Base-by-base conservation (phyloP, 2,888 invertebrate genomes). In the Trichogramma evanescens region DNA sequence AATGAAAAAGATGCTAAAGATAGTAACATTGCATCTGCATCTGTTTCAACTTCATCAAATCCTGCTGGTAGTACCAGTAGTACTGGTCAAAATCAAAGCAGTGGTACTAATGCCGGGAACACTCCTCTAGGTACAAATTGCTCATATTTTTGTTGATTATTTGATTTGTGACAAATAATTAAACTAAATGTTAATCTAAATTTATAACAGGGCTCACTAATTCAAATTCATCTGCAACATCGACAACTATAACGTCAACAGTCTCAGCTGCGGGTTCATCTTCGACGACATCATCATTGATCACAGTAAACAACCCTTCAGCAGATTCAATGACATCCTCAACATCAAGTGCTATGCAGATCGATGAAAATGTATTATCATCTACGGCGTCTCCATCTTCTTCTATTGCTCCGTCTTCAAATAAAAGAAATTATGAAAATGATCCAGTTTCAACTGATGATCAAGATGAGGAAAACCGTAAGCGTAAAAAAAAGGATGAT, bases 401-500 rank as follows among this genome's bases (percentile, higher is more conserved):
- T 7, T 45, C 61, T 26, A 58, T 64, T 8, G 66, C 68, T 4
- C 70, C 70, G 0, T 74, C 76, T 1, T 68, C 71, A 0, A 66
- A 72, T 1, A 77, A 77, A 56, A 69, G 77, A 38, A 43, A 80
- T 70, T 84, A 82, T 46, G 87, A 86, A 43, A 76, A 72, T 59
- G 86, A 86, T 26, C 81, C 79, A 54, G 8, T 42, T 2, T 54
- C 51, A 9, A 73, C 77, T 10, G 85, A 84, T 7, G 79, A 82
- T 4, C 79, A 79, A 41, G 91, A 92, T 67, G 88, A 89, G 10
- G 87, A 87, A 57, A 82, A 81, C 46, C 86, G 87, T 66, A 83
- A 86, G 58, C 91, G 91, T 74, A 86, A 89, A 75, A 82, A 87
- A n/a, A 91, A 89, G 73, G 91, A 90, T 56, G 82, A 83, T 43